A percentile compares a stretch with the other conserved stretches of the same genome.
phyloP scores from a whole-genome alignment of 2,113 vertebrate genomes.

The Macaca mulatta region DNA sequence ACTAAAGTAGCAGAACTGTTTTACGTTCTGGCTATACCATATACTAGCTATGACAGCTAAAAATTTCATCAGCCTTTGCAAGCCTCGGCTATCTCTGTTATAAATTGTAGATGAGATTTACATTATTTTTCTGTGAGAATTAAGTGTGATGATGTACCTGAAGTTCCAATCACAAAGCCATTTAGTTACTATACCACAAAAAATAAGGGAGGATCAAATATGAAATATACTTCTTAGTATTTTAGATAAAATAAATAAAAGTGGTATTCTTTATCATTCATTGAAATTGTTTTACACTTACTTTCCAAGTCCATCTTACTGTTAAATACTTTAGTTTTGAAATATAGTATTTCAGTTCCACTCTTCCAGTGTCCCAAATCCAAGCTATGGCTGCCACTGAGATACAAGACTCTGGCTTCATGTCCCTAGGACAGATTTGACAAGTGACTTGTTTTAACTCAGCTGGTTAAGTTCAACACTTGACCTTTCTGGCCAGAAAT shows the following conservation, averaged over 20 bases:
- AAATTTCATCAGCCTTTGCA: background rate
- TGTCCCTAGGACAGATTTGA: background rate
- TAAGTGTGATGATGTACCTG: background rate
- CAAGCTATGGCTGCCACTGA: background rate
- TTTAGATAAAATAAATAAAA: background rate
- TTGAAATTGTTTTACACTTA: background rate
- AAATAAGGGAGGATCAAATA: background rate
- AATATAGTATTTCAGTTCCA: background rate
- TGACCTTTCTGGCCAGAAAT: background rate
- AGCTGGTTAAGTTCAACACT: background rate
- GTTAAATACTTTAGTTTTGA: background rate
- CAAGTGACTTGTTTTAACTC: background rate
- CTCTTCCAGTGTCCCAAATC: background rate
- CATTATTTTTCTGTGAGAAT: background rate
- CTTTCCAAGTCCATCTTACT: background rate
- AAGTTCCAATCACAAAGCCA: background rate
- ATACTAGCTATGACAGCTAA: background rate
- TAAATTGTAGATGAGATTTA: background rate
- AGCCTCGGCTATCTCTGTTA: background rate
- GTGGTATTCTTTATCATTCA: background rate
- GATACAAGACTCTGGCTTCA: background rate
- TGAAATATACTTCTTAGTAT: background rate
- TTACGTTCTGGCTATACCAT: background rate
- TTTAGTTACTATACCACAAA: background rate
- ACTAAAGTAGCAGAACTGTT: background rate